Evolutionary conservation across 1,140 invertebrate genomes (phyloP), one percentile per base, ranked within the genome.

Genomic region (Temnothorax curvispinosus): DNA sequence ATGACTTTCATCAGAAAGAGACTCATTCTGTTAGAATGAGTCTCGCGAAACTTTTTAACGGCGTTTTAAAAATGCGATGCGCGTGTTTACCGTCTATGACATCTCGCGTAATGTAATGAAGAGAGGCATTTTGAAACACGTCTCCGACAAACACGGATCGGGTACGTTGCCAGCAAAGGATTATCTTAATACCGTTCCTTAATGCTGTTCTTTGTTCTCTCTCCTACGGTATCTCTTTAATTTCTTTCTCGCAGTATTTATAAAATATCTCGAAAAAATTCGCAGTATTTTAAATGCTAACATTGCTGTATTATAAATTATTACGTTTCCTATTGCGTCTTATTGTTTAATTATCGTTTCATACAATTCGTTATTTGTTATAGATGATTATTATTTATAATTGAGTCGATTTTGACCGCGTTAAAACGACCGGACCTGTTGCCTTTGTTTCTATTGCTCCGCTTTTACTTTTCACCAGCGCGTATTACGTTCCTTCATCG

Each of bases 111-210:
- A 84, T 32, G 74, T 86, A 86, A 89, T 41, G 52, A 56, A 41
- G 32, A 32, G 47, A 32, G 7, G 32, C 50, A 52, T 44, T 56
- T 1, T 27, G 41, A 47, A 72, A 75, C 18, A 69, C 58, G 32
- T 78, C 52, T 74, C 54, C 44, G 58, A 85, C 58, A 27, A 86
- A 86, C 50, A 74, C 35, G n/a, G 74, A 67, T 58, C 52, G 71
- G n/a, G n/a, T 60, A 52, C 41, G 60, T 52, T 41, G 62, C 78
- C 86, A 50, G 54, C 77, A 47, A 52, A 60, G 65, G 44, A 88
- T 89, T 86, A 86, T 69, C 67, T 86, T 74, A 69, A 88, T 88
- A 67, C 13, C n/a, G 27, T 75, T 74, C 8, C 27, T 58, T 58
- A 5, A 21, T 5, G 6, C 21, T 27, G 32, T 44, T 3, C 13